phyloP scores from a whole-genome alignment of 2,113 vertebrate genomes.

The Sciurus niger region DNA sequence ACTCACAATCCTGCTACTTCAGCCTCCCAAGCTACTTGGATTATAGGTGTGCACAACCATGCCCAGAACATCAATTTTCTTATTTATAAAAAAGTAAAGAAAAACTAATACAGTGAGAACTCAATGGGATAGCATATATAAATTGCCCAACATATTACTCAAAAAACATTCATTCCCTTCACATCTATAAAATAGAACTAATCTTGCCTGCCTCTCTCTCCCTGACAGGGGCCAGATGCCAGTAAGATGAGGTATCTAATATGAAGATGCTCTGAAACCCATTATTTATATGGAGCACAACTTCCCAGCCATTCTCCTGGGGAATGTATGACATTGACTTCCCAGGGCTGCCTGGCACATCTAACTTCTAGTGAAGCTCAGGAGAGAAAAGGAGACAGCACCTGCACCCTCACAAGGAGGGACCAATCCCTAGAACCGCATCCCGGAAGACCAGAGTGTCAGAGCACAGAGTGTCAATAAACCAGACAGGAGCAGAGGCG shows the following conservation, averaged over 20 bases:
- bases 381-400: neutral
- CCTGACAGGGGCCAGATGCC: neutral
- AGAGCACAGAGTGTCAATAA: accelerated
- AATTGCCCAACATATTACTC: neutral
- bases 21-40: no score
- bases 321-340: neutral
- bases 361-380: neutral
- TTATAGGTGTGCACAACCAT: no score
- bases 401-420: neutral
- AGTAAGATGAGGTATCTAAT: neutral
- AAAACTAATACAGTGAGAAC: neutral
- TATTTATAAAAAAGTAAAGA: neutral
- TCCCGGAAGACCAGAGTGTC: neutral
- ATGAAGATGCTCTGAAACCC: neutral
- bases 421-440: neutral
- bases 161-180: neutral
- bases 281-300: accelerated
- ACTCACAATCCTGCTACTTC: no score
- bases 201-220: neutral
- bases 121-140: neutral
- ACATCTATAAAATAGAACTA: neutral
- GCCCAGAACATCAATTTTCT: neutral
- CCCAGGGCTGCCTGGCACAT: neutral
- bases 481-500: neutral
- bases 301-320: neutral